Base-by-base conservation (phyloP, 2,113 vertebrate genomes). In the Siniperca chuatsi region DNA sequence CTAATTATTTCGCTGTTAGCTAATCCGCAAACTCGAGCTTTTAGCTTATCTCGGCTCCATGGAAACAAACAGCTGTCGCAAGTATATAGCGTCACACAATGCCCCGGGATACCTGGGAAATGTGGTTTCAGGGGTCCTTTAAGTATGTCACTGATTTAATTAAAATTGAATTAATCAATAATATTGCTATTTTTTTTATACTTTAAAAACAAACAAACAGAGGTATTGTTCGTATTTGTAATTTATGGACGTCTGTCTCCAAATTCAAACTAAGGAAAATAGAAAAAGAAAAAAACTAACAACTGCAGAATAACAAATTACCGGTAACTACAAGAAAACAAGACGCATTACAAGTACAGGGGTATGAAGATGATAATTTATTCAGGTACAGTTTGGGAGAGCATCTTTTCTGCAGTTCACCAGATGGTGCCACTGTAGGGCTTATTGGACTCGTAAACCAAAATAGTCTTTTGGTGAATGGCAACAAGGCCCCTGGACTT, bases 51-150 rank as follows among this genome's bases (percentile, higher is more conserved):
- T 61, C 73, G 75, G 72, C 82, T 78, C 92, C 93, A 90, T 94
- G 92, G 94, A 91, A 93, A 96, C 94, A 81, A 57, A 16, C 50
- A 21, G 2, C 46, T 16, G 95, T 93, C 94, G 92, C 92, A 18
- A 12, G 20, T 4, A 16, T 82, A 25, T 23, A 37, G 73, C 94
- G 92, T 92, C 92, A 92, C 4, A n/a, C 0, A 0, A 1, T 0
- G 2, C 8, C 25, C 18, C 4, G 6, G 29, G 85, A 8, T 0
- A 0, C 1, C 9, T 85, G 92, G 92, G 93, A 86, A 83, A 18
- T 66, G 93, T 60, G 76, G 93, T 87, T 64, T 64, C 8, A 7
- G 8, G 3, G 12, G 3, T 48, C 2, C 1, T 61, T 5, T 8
- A 21, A 3, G 2, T 2, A 8, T 6, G 13, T 8, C 13, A 6